Conservation (phyloP, 35 echinoderm and acorn worm species). For the Ophiothrix spiculata region DNA sequence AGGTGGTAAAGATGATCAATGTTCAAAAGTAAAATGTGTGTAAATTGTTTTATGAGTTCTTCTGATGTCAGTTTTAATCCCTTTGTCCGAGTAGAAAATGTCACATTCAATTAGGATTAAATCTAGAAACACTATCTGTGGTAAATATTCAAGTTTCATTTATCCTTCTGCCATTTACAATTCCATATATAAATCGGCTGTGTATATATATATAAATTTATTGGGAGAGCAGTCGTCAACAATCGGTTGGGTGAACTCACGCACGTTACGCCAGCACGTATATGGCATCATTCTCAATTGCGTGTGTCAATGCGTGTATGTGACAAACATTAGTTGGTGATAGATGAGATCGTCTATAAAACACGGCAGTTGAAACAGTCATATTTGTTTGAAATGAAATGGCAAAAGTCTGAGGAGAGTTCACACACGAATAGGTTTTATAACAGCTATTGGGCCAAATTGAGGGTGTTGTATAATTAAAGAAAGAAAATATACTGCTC, state of each 20-base stretch:
- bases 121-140: neutral
- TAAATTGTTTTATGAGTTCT: no score
- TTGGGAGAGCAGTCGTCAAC: neutral
- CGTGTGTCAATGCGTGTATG: conserved; percentile 14
- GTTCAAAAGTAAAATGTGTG: no score
- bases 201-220: conserved; percentile 5
- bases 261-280: neutral
- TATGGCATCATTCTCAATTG: neutral
- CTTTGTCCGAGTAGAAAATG: neutral
- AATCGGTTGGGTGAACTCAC: neutral
- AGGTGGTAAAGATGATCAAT: no score
- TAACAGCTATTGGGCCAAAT: neutral
- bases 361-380: neutral
- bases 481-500: neutral
- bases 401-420: neutral
- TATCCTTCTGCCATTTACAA: neutral
- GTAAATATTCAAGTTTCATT: neutral
- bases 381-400: conserved; percentile 14
- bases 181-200: neutral
- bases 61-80: neutral
- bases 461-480: conserved; percentile 13
- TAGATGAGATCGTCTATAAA: neutral
- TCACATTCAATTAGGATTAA: neutral
- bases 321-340: conserved; percentile 2
- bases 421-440: neutral